Evolutionary conservation across 2,113 vertebrate genomes (phyloP), one percentile per base, ranked within the genome.

Genomic region (Spheniscus mendiculus): DNA sequence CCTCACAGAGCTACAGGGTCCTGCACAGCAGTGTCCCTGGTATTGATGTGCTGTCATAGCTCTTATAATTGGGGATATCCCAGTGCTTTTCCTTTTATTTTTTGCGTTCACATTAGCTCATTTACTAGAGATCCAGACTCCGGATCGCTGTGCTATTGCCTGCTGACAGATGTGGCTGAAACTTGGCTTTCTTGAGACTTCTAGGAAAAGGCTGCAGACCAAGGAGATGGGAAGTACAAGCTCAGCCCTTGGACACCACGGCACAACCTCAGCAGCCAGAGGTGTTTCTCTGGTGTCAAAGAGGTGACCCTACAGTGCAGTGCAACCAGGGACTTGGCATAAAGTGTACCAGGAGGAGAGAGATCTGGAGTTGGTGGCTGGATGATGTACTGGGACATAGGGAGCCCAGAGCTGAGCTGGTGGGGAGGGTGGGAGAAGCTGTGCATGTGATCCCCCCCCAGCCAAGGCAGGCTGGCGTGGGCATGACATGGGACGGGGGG

Each of bases 371-470:
- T 0, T 62, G 55, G 27, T 45, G 44, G 34, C 13, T 74, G 42
- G 22, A 11, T 73, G 55, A 58, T n/a, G 23, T 32, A 6, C 21
- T 44, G 50, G 21, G 44, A 32, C 18, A 45, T 19, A 77, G 12
- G 55, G 7, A 69, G 11, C 9, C 29, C 13, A 10, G 20, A n/a
- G 30, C 30, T 2, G 5, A 47, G n/a, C 27, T 67, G 58, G 23
- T 53, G 45, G 47, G 71, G 27, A 52, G 20, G 29, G 17, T 56
- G 50, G 52, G 32, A 73, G 63, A 66, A 74, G 50, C 19, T 45
- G 26, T 58, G 47, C 5, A 5, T 49, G 32, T 1, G 1, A 44
- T 27, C 21, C 50, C 18, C 22, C 6, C 29, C 14, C 2, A 7
- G 40, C 16, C 12, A 36, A 32, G 36, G 32, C 45, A 49, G 26